phyloP scores from a whole-genome alignment of 2,113 vertebrate genomes.

The Beaufortia kweichowensis region DNA sequence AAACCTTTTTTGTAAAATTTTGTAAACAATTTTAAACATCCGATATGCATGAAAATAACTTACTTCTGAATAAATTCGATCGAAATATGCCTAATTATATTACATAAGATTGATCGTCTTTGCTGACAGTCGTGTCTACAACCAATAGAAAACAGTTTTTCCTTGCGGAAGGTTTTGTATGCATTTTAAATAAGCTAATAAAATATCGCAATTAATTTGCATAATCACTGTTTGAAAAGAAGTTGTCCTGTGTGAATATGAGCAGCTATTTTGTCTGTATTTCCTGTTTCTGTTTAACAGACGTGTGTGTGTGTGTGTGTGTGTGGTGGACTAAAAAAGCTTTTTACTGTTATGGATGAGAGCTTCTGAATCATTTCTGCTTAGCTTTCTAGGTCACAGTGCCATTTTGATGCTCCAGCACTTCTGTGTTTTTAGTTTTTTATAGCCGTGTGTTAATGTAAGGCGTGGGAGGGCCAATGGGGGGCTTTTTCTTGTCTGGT shows the following conservation, averaged over 20 bases:
- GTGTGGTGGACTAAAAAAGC: slow-evolving; percentile 61
- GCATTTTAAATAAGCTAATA: too few species aligned
- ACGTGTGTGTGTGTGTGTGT: slow-evolving; percentile 32
- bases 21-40: too few species aligned
- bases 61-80: too few species aligned
- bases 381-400: slow-evolving; percentile 76
- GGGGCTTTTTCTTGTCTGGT: slow-evolving; percentile 27
- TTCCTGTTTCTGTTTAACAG: slow-evolving; percentile 3
- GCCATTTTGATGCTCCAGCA: slow-evolving; percentile 54
- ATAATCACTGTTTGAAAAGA: too few species aligned
- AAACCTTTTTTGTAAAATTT: too few species aligned
- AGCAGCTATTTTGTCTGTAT: not conserved
- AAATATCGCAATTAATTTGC: too few species aligned
- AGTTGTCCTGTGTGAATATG: not conserved
- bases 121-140: too few species aligned
- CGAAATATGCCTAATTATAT: too few species aligned
- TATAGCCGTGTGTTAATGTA: slow-evolving; percentile 45
- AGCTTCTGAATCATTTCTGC: slow-evolving; percentile 66
- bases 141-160: too few species aligned
- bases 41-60: too few species aligned
- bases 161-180: too few species aligned
- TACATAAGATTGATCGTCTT: too few species aligned
- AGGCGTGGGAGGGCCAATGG: slow-evolving; percentile 52
- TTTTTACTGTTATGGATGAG: slow-evolving; percentile 64
- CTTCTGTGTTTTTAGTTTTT: slow-evolving; percentile 48